Evolutionary conservation across 2,113 vertebrate genomes (phyloP).

Genomic region (Cololabis saira): DNA sequence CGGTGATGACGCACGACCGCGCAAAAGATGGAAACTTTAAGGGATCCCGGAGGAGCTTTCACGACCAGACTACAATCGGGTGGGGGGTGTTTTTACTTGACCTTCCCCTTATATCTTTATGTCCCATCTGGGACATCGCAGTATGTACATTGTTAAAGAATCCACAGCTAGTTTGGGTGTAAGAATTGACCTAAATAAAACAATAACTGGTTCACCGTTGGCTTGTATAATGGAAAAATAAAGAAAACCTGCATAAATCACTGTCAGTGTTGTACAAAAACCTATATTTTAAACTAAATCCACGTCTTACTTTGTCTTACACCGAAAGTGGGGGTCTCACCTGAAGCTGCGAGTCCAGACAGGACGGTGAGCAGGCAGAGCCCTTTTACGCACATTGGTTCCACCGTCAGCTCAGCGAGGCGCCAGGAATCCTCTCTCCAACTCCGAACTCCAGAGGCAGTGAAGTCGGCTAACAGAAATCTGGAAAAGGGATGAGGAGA

Average conservation of each 20-base stretch:
- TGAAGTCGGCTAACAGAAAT: neutral
- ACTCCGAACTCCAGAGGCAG: neutral
- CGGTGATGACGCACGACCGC: constrained; percentile 67
- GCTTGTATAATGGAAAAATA: neutral
- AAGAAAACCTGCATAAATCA: neutral
- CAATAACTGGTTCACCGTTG: no score
- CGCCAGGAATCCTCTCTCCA: constrained; percentile 9
- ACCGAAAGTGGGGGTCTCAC: constrained; percentile 55
- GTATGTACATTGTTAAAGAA: neutral
- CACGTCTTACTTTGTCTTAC: neutral
- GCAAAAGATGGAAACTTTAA: constrained; percentile 13
- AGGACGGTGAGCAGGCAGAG: constrained; percentile 63
- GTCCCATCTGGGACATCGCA: neutral
- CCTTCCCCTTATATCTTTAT: constrained; percentile 21
- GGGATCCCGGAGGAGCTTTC: constrained; percentile 35
- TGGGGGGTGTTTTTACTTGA: neutral
- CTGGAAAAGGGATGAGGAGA: neutral
- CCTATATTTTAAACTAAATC: neutral
- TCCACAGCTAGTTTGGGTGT: neutral
- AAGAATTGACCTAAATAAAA: no score
- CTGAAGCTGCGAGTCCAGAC: constrained; percentile 76
- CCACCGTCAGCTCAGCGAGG: constrained; percentile 16
- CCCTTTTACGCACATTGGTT: constrained; percentile 64
- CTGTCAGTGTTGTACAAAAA: neutral
- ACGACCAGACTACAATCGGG: constrained; percentile 9